These are phyloP conservation scores for Penaeus japonicus DNA, from an alignment of 1,140 invertebrate genomes.

Conservation along the genomic window DNA sequence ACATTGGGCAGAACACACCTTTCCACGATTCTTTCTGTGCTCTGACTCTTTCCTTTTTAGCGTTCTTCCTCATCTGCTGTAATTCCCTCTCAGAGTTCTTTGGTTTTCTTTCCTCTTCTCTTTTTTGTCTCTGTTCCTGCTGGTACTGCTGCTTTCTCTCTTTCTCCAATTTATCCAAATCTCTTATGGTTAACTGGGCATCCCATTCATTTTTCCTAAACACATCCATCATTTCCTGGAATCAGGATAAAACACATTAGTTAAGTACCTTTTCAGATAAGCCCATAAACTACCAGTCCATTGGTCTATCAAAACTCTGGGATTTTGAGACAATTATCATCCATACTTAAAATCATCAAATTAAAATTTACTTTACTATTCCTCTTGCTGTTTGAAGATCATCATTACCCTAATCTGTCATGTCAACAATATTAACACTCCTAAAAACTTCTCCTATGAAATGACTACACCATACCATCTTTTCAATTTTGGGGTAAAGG, in stretches of 20 bases:
- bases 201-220: slow-evolving; percentile 30
- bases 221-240: slow-evolving; percentile 33
- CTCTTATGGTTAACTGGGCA: slow-evolving; percentile 23
- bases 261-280: background rate
- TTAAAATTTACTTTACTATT: background rate
- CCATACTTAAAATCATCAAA: no score
- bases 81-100: slow-evolving; percentile 8
- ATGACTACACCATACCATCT: slow-evolving; percentile 29
- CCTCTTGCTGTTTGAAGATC: no score
- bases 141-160: background rate
- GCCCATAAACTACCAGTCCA: background rate
- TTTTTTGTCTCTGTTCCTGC: background rate
- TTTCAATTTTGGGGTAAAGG: slow-evolving; percentile 41
- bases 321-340: no score
- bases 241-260: background rate
- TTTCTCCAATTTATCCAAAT: slow-evolving; percentile 7
- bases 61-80: background rate
- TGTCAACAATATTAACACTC: background rate
- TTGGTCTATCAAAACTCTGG: no score
- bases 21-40: slow-evolving; percentile 23
- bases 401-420: background rate
- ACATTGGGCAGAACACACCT: background rate
- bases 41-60: slow-evolving; percentile 23
- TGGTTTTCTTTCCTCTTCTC: background rate
- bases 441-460: no score